Conservation (phyloP, 2,888 invertebrate genomes). For the Sepioteuthis lessoniana region DNA sequence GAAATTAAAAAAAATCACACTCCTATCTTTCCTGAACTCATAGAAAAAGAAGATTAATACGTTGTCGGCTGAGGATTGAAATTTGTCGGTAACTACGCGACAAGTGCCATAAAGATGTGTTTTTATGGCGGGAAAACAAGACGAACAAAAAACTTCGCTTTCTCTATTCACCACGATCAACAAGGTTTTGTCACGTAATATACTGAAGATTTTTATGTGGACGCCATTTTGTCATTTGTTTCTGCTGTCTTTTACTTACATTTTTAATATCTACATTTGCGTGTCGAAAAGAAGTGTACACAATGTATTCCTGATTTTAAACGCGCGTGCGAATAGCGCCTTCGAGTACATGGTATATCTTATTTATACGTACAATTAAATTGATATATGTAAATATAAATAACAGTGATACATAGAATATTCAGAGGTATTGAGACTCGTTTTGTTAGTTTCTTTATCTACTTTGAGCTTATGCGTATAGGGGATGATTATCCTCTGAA, state of each 20-base stretch:
- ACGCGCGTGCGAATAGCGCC: not conserved
- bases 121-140: not conserved
- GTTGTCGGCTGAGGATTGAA: not conserved
- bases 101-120: slow-evolving; percentile 11
- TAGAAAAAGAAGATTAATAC: not conserved
- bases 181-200: not conserved
- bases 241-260: not conserved
- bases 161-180: not conserved
- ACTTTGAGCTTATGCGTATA: too few species aligned
- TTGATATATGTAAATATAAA: not conserved
- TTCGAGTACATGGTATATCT: not conserved
- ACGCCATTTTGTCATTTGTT: not conserved
- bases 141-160: not conserved
- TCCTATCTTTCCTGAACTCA: not conserved
- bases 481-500: too few species aligned
- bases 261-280: not conserved
- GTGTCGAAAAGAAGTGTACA: not conserved
- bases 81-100: slow-evolving; percentile 7
- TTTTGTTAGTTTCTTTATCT: too few species aligned
- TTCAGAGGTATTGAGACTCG: too few species aligned
- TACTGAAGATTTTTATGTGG: not conserved
- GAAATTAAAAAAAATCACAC: not conserved
- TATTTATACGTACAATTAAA: not conserved
- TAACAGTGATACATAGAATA: not conserved
- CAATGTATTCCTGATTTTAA: not conserved